Evolutionary conservation across 2,113 vertebrate genomes (phyloP).

Genomic region (Tiliqua scincoides): DNA sequence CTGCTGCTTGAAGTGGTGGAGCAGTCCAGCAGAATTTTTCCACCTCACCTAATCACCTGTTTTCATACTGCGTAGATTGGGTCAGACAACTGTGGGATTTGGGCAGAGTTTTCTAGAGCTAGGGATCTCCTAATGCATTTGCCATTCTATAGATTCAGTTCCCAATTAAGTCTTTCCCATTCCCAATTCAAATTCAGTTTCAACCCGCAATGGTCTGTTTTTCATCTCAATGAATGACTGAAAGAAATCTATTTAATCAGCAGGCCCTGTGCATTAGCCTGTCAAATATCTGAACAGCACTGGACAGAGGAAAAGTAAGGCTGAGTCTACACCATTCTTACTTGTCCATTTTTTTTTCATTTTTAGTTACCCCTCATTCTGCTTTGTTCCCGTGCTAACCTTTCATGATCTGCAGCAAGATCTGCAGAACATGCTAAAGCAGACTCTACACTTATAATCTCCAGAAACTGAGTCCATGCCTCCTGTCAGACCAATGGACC

Average conservation of each 20-base stretch:
- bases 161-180: background rate
- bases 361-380: background rate
- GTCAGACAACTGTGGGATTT: background rate
- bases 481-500: too few species aligned
- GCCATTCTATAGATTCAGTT: background rate
- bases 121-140: background rate
- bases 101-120: background rate
- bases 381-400: background rate
- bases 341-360: background rate
- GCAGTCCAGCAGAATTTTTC: too few species aligned
- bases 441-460: too few species aligned
- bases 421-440: background rate
- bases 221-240: background rate
- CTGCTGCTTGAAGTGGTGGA: too few species aligned
- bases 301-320: background rate
- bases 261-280: background rate
- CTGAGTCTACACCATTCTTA: background rate
- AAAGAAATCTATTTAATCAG: background rate
- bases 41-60: too few species aligned
- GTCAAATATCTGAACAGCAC: too few species aligned
- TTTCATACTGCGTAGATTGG: too few species aligned
- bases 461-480: too few species aligned
- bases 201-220: background rate
- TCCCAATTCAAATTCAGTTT: background rate
- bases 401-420: background rate